A percentile compares a stretch with the other conserved stretches of the same genome.
These are phyloP conservation scores for Euglossa dilemma DNA, from an alignment of 1,140 invertebrate genomes.

Conservation along the genomic window DNA sequence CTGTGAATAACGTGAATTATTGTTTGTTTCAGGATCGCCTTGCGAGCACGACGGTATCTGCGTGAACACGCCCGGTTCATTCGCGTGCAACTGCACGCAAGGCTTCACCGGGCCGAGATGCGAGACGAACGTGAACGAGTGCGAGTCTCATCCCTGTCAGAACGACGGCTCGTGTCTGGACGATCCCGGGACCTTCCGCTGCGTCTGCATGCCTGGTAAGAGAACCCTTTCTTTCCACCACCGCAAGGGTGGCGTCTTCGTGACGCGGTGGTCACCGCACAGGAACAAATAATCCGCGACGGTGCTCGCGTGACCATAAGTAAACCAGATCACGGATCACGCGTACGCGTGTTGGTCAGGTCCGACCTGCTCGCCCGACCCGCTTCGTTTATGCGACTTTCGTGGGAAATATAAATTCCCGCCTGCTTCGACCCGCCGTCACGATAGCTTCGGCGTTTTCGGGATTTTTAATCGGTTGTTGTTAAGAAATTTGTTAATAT, in stretches of 20 bases:
- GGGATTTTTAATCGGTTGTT: no score
- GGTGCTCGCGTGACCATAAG: constrained; percentile 21
- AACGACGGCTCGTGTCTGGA: constrained; percentile 97
- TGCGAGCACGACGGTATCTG: constrained; percentile 96
- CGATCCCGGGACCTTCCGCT: constrained; percentile 96
- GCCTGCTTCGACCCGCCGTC: no score
- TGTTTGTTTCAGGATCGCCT: constrained; percentile 87
- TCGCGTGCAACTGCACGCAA: constrained; percentile 95
- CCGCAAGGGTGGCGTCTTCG: no score
- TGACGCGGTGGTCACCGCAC: background rate
- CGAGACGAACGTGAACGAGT: constrained; percentile 97
- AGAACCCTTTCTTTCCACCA: constrained; percentile 28
- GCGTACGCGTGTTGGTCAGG: background rate
- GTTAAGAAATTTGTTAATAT: no score
- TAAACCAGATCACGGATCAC: constrained; percentile 3
- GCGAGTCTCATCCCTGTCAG: constrained; percentile 96
- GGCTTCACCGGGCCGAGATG: constrained; percentile 96
- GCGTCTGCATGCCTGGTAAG: constrained; percentile 98
- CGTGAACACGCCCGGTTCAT: constrained; percentile 97
- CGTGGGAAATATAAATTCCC: no score
- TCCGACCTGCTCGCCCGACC: no score
- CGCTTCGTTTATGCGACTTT: no score
- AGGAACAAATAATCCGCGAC: background rate
- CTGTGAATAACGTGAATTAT: no score
- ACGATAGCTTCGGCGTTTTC: no score